These are phyloP conservation scores for Lophochroa leadbeateri DNA, from an alignment of 2,113 vertebrate genomes.

Conservation along the genomic window DNA sequence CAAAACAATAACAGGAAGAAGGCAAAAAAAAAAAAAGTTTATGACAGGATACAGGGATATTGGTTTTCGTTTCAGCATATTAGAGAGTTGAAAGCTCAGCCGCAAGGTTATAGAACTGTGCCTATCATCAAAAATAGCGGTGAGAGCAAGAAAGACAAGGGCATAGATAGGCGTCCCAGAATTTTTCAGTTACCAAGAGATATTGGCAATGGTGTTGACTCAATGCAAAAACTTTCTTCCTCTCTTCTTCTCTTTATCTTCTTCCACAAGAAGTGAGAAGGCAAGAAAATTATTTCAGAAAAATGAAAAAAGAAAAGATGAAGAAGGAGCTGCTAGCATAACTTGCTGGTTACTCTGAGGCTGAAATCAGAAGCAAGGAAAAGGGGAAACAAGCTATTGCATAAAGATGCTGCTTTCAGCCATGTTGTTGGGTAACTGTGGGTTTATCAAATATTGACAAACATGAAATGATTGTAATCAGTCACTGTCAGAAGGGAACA, in stretches of 20 bases:
- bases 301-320: not conserved
- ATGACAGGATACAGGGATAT: not conserved
- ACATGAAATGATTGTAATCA: constrained; percentile 87
- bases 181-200: not conserved
- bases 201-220: not conserved
- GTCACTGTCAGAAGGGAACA: constrained; percentile 82
- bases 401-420: constrained; percentile 72
- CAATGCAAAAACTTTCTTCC: constrained; percentile 1
- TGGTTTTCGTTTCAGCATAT: not conserved
- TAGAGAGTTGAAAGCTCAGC: not conserved
- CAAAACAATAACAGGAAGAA: not conserved
- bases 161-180: not conserved
- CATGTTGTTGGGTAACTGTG: constrained; percentile 80
- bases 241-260: not conserved
- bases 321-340: not conserved
- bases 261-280: not conserved
- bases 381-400: constrained; percentile 48
- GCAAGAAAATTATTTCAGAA: not conserved
- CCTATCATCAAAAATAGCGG: not conserved
- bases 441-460: constrained; percentile 89
- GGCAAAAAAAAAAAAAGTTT: not conserved
- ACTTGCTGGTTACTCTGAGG: not conserved
- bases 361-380: constrained; percentile 54
- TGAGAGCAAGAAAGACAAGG: not conserved
- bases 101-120: not conserved